A percentile compares a stretch with the other conserved stretches of the same genome.
Evolutionary conservation across 2,113 vertebrate species (phyloP).

Genomic region (Anas platyrhynchos): DNA sequence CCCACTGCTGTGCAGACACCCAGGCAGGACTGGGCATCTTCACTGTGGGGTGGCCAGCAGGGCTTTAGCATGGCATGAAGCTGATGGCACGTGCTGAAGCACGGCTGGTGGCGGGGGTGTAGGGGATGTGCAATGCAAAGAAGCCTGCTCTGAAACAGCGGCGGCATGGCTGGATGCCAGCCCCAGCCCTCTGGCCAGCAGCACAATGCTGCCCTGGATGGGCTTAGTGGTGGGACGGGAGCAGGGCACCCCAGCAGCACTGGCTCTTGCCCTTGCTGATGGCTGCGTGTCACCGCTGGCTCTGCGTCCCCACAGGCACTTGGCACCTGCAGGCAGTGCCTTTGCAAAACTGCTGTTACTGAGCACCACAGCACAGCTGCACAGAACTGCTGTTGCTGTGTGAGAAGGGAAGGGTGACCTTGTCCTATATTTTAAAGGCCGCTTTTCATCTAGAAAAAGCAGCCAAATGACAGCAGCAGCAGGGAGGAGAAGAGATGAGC

Average conservation of each 20-base stretch:
- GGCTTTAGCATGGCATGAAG: accelerated
- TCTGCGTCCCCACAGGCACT: accelerated
- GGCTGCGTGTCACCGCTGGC: accelerated
- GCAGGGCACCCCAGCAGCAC: background rate
- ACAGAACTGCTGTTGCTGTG: background rate
- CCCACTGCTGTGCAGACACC: background rate
- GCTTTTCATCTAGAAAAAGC: conserved; percentile 34
- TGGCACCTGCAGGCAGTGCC: background rate
- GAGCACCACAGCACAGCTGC: background rate
- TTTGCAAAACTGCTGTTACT: background rate
- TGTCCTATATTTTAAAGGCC: conserved; percentile 65
- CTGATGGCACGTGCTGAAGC: accelerated
- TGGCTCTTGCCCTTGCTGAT: accelerated
- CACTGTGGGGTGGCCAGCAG: background rate
- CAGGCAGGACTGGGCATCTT: background rate
- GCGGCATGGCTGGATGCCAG: background rate
- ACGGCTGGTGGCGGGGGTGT: accelerated
- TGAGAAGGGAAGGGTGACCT: conserved; percentile 48
- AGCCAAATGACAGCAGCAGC: conserved; percentile 50
- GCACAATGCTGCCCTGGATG: accelerated
- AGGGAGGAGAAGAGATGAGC: conserved; percentile 31
- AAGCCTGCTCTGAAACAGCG: background rate
- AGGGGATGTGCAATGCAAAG: accelerated
- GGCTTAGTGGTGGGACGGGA: background rate
- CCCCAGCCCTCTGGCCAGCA: background rate